Evolutionary conservation across 2,113 vertebrate species (phyloP), one percentile per base, ranked within the genome.

Genomic region (Pluvialis apricaria): DNA sequence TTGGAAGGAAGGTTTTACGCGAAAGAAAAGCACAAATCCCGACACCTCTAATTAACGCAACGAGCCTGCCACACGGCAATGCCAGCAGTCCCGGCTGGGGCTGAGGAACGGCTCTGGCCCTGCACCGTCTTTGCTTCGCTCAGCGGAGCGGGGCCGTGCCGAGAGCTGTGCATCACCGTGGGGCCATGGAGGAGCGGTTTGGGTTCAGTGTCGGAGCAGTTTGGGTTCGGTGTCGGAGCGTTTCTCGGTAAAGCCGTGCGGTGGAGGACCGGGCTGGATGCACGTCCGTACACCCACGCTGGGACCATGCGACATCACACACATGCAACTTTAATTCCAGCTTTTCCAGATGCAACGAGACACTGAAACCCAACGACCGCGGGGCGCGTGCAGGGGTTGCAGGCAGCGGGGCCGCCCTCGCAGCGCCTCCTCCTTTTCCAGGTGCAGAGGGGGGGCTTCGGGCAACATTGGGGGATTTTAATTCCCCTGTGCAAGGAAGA

Each of bases 211-310:
- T 16, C 18, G 15, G 38, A 45, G 18, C 1, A n/a, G 4, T 31
- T 3, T 42, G 72, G 32, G 51, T 5, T 76, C 1, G 0, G 10
- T 16, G 13, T 16, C 18, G 15, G 38, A 45, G 18, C 1, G 0
- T 28, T 88, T 69, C 38, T 34, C 24, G 1, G 8, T 6, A 47
- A 72, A 88, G 25, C 47, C 4, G 0, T 0, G 1, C 0, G 1
- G 40, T 49, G 40, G 47, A 40, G 60, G 49, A 42, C 44, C 3
- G 7, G 44, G 20, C 4, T 55, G 81, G 71, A 15, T 61, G 66
- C 61, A 16, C 38, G 21, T 32, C 66, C 5, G 1, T 32, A 1
- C 18, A 71, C 45, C 77, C 77, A 38, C 1, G 0, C 72, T 31
- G 45, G 68, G 52, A 21, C 25, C 6, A 0, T 5, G 40, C 0